These are phyloP conservation scores for Nymphalis polychloros DNA, from an alignment of 2,888 invertebrate genomes.

Conservation along the genomic window DNA sequence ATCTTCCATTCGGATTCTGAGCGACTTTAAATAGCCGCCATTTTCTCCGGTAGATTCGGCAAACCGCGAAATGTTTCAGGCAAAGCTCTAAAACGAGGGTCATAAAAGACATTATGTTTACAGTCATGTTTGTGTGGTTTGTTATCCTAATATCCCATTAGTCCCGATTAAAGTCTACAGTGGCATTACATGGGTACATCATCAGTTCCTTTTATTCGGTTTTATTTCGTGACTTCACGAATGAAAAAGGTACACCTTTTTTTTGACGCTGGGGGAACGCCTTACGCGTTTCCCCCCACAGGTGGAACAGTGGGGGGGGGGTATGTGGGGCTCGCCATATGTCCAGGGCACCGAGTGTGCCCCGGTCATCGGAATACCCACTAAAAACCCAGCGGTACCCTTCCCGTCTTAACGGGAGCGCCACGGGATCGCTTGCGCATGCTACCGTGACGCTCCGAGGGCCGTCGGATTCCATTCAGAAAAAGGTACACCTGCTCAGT, in stretches of 20 bases:
- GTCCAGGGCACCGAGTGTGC: too few species aligned
- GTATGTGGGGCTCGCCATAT: too few species aligned
- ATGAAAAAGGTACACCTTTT: background rate
- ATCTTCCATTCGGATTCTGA: slow-evolving; percentile 23
- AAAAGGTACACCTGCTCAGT: too few species aligned
- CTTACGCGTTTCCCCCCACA: too few species aligned
- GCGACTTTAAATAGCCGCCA: slow-evolving; percentile 29
- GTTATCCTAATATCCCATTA: slow-evolving; percentile 50
- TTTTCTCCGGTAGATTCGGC: slow-evolving; percentile 36
- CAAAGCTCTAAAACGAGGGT: slow-evolving; percentile 37
- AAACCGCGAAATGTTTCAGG: slow-evolving; percentile 42
- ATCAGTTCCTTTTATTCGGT: background rate
- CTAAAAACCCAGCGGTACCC: too few species aligned
- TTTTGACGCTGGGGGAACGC: too few species aligned
- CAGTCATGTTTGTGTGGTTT: slow-evolving; percentile 51
- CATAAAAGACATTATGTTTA: slow-evolving; percentile 39
- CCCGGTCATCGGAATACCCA: too few species aligned
- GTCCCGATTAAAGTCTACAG: slow-evolving; percentile 47
- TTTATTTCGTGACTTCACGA: background rate
- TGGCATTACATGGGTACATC: slow-evolving; percentile 15
- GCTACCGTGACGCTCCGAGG: too few species aligned
- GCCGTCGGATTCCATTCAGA: too few species aligned
- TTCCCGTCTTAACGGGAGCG: too few species aligned
- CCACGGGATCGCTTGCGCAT: too few species aligned
- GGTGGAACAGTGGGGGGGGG: too few species aligned